Evolutionary conservation across 2,888 invertebrate genomes (phyloP).

Genomic region (Sycophila texana): DNA sequence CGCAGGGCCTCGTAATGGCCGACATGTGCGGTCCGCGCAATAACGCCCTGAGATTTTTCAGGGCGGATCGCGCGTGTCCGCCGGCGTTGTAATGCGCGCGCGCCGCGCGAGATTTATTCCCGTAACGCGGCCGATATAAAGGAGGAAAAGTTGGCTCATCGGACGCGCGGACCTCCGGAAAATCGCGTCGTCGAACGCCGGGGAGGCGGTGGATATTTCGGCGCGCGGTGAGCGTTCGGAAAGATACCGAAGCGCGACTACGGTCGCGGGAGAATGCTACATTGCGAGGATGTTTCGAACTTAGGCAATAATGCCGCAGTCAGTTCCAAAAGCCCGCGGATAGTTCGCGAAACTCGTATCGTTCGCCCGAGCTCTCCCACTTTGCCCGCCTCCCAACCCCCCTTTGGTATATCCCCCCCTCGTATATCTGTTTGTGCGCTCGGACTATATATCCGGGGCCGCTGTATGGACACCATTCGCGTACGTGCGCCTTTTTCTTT

Average conservation of each 20-base stretch:
- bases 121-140: slow-evolving; percentile 54
- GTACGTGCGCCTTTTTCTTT: neutral
- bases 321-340: slow-evolving; percentile 65
- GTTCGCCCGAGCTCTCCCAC: slow-evolving; percentile 26
- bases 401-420: neutral
- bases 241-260: neutral
- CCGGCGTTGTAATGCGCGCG: neutral
- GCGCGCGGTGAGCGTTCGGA: neutral
- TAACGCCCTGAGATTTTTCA: too few relatives aligned
- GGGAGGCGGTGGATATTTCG: slow-evolving; percentile 11
- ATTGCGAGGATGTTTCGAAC: slow-evolving; percentile 66
- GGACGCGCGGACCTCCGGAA: slow-evolving; percentile 55
- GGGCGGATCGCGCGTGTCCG: too few relatives aligned
- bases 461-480: neutral
- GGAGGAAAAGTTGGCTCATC: slow-evolving; percentile 60
- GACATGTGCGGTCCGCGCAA: too few relatives aligned
- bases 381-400: neutral
- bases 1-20: too few relatives aligned
- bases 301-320: slow-evolving; percentile 70
- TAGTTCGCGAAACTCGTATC: slow-evolving; percentile 67
- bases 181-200: slow-evolving; percentile 45
- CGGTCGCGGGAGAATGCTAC: slow-evolving; percentile 29
- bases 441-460: neutral
- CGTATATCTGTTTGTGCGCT: slow-evolving; percentile 3
- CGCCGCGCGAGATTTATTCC: slow-evolving; percentile 51